Percentiles rank a stretch among this genome's conserved stretches.
Evolutionary conservation across 2,113 vertebrate genomes (phyloP).

Genomic region (Tetrax tetrax): DNA sequence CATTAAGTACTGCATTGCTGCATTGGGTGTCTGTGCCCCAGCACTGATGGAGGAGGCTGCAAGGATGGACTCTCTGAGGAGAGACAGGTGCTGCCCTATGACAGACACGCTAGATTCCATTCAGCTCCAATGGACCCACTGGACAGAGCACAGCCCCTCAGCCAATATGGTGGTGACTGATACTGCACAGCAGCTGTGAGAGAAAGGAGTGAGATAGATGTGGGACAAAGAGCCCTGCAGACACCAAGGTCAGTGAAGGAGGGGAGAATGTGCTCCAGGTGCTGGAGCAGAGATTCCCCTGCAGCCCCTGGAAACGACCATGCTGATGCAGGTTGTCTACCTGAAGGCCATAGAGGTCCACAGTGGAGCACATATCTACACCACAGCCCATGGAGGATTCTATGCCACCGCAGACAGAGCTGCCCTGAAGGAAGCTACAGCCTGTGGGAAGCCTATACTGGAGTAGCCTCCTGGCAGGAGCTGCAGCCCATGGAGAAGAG

Average conservation of each 20-base stretch:
- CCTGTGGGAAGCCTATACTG: background rate
- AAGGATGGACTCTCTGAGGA: too few relatives aligned
- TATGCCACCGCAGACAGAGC: background rate
- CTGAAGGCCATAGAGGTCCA: background rate
- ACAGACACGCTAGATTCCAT: background rate
- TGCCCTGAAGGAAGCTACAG: background rate
- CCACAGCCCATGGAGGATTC: background rate
- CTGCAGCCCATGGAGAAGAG: background rate
- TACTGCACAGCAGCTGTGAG: background rate
- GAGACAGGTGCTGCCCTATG: background rate
- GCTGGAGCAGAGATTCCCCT: background rate
- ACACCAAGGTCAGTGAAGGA: background rate
- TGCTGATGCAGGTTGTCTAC: background rate
- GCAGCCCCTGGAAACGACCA: background rate
- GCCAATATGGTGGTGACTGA: background rate
- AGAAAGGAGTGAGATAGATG: background rate
- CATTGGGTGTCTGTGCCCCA: background rate
- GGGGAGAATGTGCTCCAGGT: background rate
- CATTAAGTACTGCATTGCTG: background rate
- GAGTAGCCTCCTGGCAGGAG: background rate
- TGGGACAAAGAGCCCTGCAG: background rate
- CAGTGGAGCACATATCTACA: background rate
- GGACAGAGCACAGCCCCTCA: background rate
- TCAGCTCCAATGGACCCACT: background rate
- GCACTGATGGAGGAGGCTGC: too few relatives aligned